phyloP scores from a whole-genome alignment of 2,797 vertebrate genomes.

The Steatocranus sp. region DNA sequence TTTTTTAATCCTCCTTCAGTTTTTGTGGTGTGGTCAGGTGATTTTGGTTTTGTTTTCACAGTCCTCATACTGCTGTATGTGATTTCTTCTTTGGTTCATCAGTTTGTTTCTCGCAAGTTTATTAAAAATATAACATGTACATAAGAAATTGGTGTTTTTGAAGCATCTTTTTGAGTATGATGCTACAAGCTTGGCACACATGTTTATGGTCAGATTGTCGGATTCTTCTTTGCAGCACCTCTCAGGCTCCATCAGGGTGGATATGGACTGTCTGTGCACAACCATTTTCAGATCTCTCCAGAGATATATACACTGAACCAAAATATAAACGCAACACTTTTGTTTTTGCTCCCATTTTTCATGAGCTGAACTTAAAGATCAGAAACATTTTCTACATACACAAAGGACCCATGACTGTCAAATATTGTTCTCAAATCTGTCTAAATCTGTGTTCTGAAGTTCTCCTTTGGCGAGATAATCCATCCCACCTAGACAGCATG shows the following conservation, averaged over 20 bases:
- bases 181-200: background rate
- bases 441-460: background rate
- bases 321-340: background rate
- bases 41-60: background rate
- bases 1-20: background rate
- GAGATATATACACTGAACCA: background rate
- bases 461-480: background rate
- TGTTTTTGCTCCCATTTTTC: background rate
- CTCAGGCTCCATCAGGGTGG: background rate
- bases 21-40: background rate
- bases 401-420: background rate
- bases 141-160: background rate
- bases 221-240: background rate
- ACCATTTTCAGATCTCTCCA: background rate
- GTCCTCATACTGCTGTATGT: background rate
- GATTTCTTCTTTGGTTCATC: slow-evolving; percentile 5
- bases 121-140: too few species aligned
- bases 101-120: background rate
- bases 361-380: background rate
- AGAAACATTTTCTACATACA: background rate
- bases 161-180: background rate
- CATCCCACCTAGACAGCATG: background rate
- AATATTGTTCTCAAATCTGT: background rate
- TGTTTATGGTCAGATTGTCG: background rate
- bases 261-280: background rate